These are phyloP conservation scores for Pleuronectes platessa DNA, from an alignment of 2,113 vertebrate species.

Conservation along the genomic window DNA sequence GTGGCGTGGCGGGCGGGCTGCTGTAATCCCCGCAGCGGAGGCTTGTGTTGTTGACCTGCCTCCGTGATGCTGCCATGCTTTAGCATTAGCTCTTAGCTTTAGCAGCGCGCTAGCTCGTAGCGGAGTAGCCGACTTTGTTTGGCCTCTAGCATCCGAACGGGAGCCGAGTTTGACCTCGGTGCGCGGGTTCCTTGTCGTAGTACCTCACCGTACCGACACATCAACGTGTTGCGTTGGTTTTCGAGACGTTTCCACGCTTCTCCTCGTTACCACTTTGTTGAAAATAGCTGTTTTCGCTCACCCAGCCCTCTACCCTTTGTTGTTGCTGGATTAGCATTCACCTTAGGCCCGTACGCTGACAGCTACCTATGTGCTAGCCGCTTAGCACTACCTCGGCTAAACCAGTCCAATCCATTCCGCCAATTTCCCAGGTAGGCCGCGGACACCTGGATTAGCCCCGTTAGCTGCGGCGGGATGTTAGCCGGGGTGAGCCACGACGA, in stretches of 20 bases:
- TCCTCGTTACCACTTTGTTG: background rate
- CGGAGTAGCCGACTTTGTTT: slow-evolving; percentile 64
- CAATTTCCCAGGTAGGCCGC: slow-evolving; percentile 60
- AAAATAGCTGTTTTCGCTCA: background rate
- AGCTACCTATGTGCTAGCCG: slow-evolving; percentile 37
- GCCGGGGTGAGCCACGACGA: slow-evolving; percentile 44
- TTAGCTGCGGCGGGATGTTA: slow-evolving; percentile 42
- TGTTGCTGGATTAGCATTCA: slow-evolving; percentile 60
- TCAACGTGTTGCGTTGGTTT: rapidly evolving
- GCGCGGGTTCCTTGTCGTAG: rapidly evolving
- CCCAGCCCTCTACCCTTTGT: slow-evolving; percentile 58
- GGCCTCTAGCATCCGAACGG: slow-evolving; percentile 38
- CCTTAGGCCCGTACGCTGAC: slow-evolving; percentile 63
- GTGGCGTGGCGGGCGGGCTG: background rate
- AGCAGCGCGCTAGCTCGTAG: slow-evolving; percentile 70
- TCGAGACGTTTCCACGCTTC: background rate
- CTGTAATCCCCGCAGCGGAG: slow-evolving; percentile 35
- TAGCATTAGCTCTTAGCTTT: slow-evolving; percentile 66
- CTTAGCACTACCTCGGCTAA: slow-evolving; percentile 56
- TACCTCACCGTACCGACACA: rapidly evolving
- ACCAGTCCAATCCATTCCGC: slow-evolving; percentile 28
- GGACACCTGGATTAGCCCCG: slow-evolving; percentile 57
- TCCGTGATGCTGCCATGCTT: slow-evolving; percentile 75
- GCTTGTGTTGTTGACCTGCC: slow-evolving; percentile 78
- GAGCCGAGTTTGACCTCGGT: slow-evolving; percentile 30